A percentile compares a stretch with the other conserved stretches of the same genome.
Conservation (phyloP, 37 sponge, comb jelly and placozoan genomes). For the Tethya wilhelma region DNA sequence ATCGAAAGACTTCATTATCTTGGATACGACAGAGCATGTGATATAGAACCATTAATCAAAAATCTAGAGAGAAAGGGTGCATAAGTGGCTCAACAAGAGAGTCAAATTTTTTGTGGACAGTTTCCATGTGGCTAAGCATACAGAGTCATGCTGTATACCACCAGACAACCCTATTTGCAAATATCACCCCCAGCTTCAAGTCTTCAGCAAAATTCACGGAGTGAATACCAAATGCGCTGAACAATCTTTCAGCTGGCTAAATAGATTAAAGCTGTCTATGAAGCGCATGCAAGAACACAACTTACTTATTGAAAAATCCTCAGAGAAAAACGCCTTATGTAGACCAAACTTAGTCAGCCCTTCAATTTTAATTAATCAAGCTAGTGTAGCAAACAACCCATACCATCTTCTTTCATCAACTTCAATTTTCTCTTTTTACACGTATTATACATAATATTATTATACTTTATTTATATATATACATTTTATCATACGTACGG, state of each 20-base stretch:
- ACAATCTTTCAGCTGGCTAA: not conserved
- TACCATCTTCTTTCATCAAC: too few species aligned
- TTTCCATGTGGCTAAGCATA: not conserved
- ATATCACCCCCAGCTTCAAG: not conserved
- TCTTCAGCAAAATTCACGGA: not conserved
- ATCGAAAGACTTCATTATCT: not conserved
- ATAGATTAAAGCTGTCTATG: not conserved
- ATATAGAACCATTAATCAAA: not conserved
- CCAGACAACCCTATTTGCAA: not conserved
- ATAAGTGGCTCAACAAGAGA: not conserved
- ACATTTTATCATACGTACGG: too few species aligned
- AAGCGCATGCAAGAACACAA: slow-evolving; percentile 1
- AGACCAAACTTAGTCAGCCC: too few species aligned
- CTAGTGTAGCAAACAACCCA: too few species aligned
- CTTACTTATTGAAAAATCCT: too few species aligned
- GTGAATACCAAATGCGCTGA: not conserved
- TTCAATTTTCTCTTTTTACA: too few species aligned
- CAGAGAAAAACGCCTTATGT: too few species aligned
- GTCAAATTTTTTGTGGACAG: not conserved
- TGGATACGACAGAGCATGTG: not conserved
- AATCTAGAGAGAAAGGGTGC: not conserved
- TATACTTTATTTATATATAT: too few species aligned
- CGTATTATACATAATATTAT: too few species aligned
- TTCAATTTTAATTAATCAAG: too few species aligned
- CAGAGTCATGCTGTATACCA: not conserved